A percentile compares a stretch with the other conserved stretches of the same genome.
These are phyloP conservation scores for Trypoxylus dichotomus DNA, from an alignment of 1,140 invertebrate genomes.

Conservation along the genomic window DNA sequence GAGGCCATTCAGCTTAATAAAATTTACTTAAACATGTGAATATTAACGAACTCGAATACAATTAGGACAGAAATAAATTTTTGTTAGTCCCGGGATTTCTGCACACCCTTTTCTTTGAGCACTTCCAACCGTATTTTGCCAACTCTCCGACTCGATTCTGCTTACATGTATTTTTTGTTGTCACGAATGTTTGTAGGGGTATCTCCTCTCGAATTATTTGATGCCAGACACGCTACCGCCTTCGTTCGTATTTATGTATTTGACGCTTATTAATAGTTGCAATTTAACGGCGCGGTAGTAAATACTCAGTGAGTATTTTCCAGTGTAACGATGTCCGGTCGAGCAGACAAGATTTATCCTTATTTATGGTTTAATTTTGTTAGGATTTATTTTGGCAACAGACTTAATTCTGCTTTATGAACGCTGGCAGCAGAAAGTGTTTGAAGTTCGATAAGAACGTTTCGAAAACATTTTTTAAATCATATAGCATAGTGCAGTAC, in stretches of 20 bases:
- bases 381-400: slow-evolving; percentile 3
- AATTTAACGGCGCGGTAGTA: neutral
- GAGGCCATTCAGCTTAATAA: neutral
- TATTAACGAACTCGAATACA: neutral
- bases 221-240: neutral
- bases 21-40: slow-evolving; percentile 7
- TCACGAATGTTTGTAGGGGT: neutral
- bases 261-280: slow-evolving; percentile 19
- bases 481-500: too few relatives aligned
- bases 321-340: neutral
- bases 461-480: too few relatives aligned
- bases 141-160: neutral
- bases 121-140: neutral
- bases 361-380: slow-evolving; percentile 22
- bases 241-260: neutral
- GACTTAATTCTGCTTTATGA: slow-evolving; percentile 11
- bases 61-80: slow-evolving; percentile 2
- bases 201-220: slow-evolving; percentile 3
- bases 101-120: neutral
- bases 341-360: slow-evolving; percentile 16
- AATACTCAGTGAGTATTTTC: neutral
- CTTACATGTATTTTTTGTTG: neutral
- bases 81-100: neutral
- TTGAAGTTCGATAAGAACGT: neutral
- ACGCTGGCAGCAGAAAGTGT: neutral